Conservation (phyloP, 1,140 invertebrate genomes). For the Tetramorium simillimum region DNA sequence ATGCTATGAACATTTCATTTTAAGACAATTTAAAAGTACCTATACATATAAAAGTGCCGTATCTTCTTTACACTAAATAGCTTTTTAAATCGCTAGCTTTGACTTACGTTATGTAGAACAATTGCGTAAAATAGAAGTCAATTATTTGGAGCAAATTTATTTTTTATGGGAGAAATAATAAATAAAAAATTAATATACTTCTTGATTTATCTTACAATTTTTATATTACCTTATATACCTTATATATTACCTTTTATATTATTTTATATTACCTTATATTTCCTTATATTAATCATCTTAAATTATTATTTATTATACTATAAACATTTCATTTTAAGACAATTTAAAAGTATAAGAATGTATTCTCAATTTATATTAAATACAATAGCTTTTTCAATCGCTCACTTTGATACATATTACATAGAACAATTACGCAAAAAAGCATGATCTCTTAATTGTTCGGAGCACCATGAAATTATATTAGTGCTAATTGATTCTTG, state of each 20-base stretch:
- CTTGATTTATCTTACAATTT: background rate
- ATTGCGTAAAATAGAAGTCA: background rate
- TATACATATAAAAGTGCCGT: too few relatives aligned
- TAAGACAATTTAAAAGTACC: background rate
- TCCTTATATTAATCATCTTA: background rate
- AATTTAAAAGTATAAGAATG: background rate
- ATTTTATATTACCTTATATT: too few relatives aligned
- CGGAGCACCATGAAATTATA: background rate
- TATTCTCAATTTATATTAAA: background rate
- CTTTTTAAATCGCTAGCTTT: background rate
- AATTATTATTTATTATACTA: background rate
- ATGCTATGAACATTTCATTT: background rate
- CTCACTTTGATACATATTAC: background rate
- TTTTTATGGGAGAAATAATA: too few relatives aligned
- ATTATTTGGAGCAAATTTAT: background rate
- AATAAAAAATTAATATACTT: too few relatives aligned
- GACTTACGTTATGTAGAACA: background rate
- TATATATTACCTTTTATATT: background rate
- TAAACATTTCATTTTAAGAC: background rate
- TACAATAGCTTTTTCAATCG: background rate
- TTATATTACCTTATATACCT: too few relatives aligned
- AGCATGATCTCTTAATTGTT: background rate
- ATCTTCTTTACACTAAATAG: background rate
- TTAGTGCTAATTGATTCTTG: background rate
- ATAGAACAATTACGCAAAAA: background rate